Evolutionary conservation across 2,888 invertebrate genomes (phyloP).

Genomic region (Pammene fasciana): DNA sequence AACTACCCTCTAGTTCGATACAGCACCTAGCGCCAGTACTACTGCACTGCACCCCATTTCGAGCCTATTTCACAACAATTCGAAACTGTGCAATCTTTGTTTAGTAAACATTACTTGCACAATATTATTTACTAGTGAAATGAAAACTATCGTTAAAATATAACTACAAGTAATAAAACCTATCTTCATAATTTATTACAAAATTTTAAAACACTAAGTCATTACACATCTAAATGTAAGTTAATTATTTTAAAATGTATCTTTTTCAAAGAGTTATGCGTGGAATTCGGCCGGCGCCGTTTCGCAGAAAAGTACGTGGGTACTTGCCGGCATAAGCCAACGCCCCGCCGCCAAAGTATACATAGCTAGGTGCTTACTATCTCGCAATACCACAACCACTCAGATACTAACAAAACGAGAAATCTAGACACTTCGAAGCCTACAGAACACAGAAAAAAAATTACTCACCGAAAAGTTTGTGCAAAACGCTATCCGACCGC

Average conservation of each 20-base stretch:
- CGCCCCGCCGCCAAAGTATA: conserved; percentile 41
- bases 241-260: background rate
- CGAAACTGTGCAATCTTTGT: conserved; percentile 37
- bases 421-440: conserved; percentile 20
- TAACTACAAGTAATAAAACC: background rate
- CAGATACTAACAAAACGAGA: conserved; percentile 4
- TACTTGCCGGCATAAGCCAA: conserved; percentile 40
- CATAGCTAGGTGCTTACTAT: conserved; percentile 25
- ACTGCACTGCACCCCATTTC: background rate
- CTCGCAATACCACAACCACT: conserved; percentile 16
- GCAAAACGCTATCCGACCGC: conserved; percentile 78
- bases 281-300: conserved; percentile 39
- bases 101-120: conserved; percentile 28
- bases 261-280: conserved; percentile 13
- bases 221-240: background rate
- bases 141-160: conserved; percentile 6
- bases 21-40: background rate
- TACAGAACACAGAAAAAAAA: conserved; percentile 40
- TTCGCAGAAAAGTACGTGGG: conserved; percentile 45
- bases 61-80: conserved; percentile 38
- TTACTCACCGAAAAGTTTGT: conserved; percentile 80
- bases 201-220: background rate
- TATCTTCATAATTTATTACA: background rate
- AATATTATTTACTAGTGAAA: conserved; percentile 4
- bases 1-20: background rate